Evolutionary conservation across 2,888 invertebrate species (phyloP).

Genomic region (Erynnis tages): DNA sequence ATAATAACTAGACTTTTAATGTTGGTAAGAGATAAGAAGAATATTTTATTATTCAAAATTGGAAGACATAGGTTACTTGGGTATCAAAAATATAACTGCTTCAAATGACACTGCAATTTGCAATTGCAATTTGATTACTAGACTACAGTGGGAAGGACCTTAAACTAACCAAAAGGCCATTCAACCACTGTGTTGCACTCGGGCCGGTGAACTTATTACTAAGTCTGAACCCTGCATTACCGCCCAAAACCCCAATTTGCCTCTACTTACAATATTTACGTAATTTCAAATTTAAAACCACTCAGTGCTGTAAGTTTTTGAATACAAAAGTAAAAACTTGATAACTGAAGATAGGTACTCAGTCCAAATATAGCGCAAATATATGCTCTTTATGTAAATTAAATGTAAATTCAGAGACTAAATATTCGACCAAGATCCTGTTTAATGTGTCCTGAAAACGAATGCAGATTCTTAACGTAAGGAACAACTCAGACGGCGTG

Average conservation of each 20-base stretch:
- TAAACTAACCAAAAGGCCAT: slow-evolving; percentile 2
- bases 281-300: slow-evolving; percentile 23
- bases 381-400: slow-evolving; percentile 9
- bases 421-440: too few species aligned
- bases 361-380: slow-evolving; percentile 10
- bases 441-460: neutral
- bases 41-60: too few species aligned
- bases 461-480: neutral
- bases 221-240: slow-evolving; percentile 22
- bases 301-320: slow-evolving; percentile 12
- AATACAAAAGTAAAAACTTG: slow-evolving; percentile 13
- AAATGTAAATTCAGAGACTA: slow-evolving; percentile 23
- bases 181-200: slow-evolving; percentile 14
- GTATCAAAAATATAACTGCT: too few species aligned
- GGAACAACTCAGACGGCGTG: too few species aligned
- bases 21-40: too few species aligned
- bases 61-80: too few species aligned
- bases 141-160: neutral
- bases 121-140: too few species aligned
- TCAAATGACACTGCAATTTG: too few species aligned
- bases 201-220: slow-evolving; percentile 12
- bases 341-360: slow-evolving; percentile 5
- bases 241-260: slow-evolving; percentile 17
- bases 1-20: too few species aligned
- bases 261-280: slow-evolving; percentile 18